Evolutionary conservation across 2,888 invertebrate species (phyloP), one percentile per base, ranked within the genome.

Genomic region (Caenorhabditis sulstoni): DNA sequence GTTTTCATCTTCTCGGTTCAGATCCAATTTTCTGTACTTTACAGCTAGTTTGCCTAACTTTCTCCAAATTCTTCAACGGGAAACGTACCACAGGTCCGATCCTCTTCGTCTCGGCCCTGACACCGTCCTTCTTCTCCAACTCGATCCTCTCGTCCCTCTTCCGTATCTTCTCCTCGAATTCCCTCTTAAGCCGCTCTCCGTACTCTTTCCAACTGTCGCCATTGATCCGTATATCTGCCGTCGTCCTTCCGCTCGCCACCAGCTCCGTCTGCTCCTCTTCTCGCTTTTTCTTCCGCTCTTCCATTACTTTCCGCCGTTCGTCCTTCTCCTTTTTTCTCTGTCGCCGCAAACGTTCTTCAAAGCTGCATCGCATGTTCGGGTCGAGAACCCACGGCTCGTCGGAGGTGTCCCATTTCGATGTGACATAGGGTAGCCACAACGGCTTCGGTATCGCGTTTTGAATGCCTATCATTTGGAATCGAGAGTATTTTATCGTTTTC

Each of bases 361-460:
- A 75, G 11, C 81, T 44, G 49, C 83, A 81, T 37, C 85, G 52
- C 73, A 82, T 58, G n/a, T 20, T 37, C 12, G 73, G 70, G 50
- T 85, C 81, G 35, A 82, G 22, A 23, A 79, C 82, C 67, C 81
- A 86, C 8, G 86, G 86, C 50, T 86, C 86, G 41, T 85, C 83
- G 4, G 50, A 50, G 9, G 81, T 81, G 52, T 85, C 64, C 75
- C 79, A 83, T 39, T 81, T 83, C 22, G 59, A 37, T 58, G 75
- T 79, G 9, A 79, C 65, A 41, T 83, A 84, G n/a, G 58, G 53
- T 9, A 79, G 39, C 85, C 85, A 85, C 11, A 41, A 12, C 14
- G 78, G 18, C 52, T 76, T 73, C 1, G 81, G 66, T 2, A 71
- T 41, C 18, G 16, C 29, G 18, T 29, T 59, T 22, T 79, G 79